phyloP scores from a whole-genome alignment of 2,797 vertebrate genomes.

The Pterois miles region DNA sequence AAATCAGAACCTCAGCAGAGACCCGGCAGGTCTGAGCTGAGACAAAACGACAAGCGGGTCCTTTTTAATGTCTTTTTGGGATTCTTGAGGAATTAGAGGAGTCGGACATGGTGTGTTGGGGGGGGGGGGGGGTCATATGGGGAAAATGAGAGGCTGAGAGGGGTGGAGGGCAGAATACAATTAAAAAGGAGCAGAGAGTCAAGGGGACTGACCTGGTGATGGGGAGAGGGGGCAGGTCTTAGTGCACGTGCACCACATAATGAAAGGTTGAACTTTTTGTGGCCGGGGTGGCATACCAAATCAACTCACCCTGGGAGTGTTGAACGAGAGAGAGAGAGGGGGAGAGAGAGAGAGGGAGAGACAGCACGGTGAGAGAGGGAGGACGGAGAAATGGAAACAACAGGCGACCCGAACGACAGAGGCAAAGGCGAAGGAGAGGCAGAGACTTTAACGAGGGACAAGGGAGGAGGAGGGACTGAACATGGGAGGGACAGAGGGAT shows the following conservation, averaged over 20 bases:
- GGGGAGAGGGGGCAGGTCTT: slow-evolving; percentile 66
- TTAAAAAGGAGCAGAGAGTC: slow-evolving; percentile 82
- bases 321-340: slow-evolving; percentile 40
- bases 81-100: slow-evolving; percentile 56
- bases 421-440: slow-evolving; percentile 58
- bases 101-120: slow-evolving; percentile 20
- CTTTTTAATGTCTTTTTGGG: slow-evolving; percentile 46
- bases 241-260: slow-evolving; percentile 82
- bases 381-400: slow-evolving; percentile 59
- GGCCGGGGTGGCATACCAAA: slow-evolving; percentile 89
- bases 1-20: slow-evolving; percentile 60
- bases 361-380: not conserved
- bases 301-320: slow-evolving; percentile 89
- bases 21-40: slow-evolving; percentile 11
- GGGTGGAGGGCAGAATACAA: slow-evolving; percentile 80
- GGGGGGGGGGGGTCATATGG: slow-evolving; percentile 16
- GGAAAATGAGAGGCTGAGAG: slow-evolving; percentile 59
- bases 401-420: slow-evolving; percentile 57
- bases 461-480: slow-evolving; percentile 63
- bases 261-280: slow-evolving; percentile 88
- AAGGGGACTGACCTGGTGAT: slow-evolving; percentile 87
- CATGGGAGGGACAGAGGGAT: slow-evolving; percentile 58
- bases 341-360: slow-evolving; percentile 31
- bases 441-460: slow-evolving; percentile 72
- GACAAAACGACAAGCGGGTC: not conserved